phyloP scores from a whole-genome alignment of 2,888 invertebrate genomes.

The Agrilus cyanescens region DNA sequence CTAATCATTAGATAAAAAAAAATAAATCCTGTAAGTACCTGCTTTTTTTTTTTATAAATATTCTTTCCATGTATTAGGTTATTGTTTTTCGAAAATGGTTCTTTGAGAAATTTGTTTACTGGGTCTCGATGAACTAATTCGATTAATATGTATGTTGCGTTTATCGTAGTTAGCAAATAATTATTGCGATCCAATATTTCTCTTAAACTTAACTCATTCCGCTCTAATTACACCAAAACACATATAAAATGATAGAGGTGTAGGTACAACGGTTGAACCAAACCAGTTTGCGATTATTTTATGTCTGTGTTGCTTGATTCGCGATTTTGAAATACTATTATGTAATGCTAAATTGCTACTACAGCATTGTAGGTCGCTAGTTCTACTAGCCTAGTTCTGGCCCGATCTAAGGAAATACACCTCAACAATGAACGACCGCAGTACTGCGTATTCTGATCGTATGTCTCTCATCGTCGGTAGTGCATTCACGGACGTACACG shows the following conservation, averaged over 20 bases:
- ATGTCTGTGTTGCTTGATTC: conserved; percentile 14
- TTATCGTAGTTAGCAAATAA: too few relatives aligned
- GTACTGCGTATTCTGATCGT: too few relatives aligned
- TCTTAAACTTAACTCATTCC: too few relatives aligned
- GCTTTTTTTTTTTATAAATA: too few relatives aligned
- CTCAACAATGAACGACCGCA: too few relatives aligned
- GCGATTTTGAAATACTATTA: conserved; percentile 21
- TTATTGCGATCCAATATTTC: too few relatives aligned
- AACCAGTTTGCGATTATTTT: conserved; percentile 8
- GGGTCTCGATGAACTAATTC: conserved; percentile 9
- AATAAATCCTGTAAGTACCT: too few relatives aligned
- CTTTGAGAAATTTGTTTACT: conserved; percentile 7
- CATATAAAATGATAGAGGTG: not conserved
- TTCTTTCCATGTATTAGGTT: too few relatives aligned
- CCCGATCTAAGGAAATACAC: too few relatives aligned
- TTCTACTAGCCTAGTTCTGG: conserved; percentile 33
- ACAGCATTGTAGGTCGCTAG: conserved; percentile 20
- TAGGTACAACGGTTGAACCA: not conserved
- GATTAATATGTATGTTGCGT: not conserved
- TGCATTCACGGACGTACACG: too few relatives aligned
- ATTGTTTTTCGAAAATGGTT: not conserved
- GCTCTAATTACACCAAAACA: not conserved
- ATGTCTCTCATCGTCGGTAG: too few relatives aligned
- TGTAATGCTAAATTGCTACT: conserved; percentile 17
- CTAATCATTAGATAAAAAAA: too few relatives aligned